phyloP scores from a whole-genome alignment of 2,113 vertebrate species.

The Protobothrops flavoviridis region DNA sequence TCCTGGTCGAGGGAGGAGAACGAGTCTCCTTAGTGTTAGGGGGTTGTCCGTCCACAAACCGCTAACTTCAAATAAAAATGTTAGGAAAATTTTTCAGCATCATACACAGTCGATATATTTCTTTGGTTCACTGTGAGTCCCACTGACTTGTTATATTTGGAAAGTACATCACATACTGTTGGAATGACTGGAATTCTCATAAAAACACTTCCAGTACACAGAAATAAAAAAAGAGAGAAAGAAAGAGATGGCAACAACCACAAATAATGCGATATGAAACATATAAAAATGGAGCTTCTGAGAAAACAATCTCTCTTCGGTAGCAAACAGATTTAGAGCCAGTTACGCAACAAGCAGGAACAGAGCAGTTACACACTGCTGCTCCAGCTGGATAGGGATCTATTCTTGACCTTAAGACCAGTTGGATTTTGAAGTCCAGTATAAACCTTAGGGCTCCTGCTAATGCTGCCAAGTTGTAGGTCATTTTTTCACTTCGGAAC shows the following conservation, averaged over 20 bases:
- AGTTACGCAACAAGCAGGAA: neutral
- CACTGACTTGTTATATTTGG: slow-evolving; percentile 45
- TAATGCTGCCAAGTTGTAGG: neutral
- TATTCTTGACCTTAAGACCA: neutral
- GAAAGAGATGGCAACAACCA: neutral
- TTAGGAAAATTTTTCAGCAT: neutral
- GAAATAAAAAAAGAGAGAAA: neutral
- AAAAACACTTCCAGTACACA: slow-evolving; percentile 32
- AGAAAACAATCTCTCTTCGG: slow-evolving; percentile 1
- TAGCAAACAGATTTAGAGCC: slow-evolving; percentile 12
- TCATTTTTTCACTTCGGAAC: neutral
- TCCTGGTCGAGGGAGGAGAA: neutral
- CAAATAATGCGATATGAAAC: slow-evolving; percentile 29
- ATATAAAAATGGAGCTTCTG: neutral
- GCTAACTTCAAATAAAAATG: neutral
- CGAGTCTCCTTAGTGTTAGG: neutral
- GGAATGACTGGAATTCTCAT: slow-evolving; percentile 23
- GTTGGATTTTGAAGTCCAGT: neutral
- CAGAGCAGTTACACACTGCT: neutral
- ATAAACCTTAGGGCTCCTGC: neutral
- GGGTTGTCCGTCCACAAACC: neutral
- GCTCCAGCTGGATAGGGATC: neutral
- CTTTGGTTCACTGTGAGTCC: neutral
- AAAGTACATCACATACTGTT: slow-evolving; percentile 19
- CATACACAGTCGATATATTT: neutral